Percentiles rank a stretch among this genome's conserved stretches.
Evolutionary conservation across 2,113 vertebrate species (phyloP).

Genomic region (Phyllostomus hastatus): DNA sequence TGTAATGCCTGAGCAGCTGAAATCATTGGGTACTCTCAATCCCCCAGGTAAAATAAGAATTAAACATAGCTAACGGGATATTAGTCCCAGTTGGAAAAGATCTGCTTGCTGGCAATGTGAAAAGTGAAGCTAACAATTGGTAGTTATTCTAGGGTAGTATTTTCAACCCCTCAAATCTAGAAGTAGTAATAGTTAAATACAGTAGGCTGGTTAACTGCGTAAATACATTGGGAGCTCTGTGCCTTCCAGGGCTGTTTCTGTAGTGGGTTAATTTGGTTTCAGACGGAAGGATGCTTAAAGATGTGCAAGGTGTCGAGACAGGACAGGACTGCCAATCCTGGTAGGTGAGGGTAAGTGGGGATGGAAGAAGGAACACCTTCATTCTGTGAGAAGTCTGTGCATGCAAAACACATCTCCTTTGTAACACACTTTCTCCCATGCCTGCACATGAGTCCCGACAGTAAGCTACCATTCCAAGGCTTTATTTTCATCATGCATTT

Average conservation of each 20-base stretch:
- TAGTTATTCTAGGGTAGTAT: conserved; percentile 63
- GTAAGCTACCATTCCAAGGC: conserved; percentile 70
- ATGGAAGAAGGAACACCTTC: conserved; percentile 41
- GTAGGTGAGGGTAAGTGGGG: conserved; percentile 62
- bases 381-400: conserved; percentile 59
- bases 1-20: conserved; percentile 67
- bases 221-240: conserved; percentile 73
- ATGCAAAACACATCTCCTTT: conserved; percentile 29
- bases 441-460: conserved; percentile 55
- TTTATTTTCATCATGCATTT: conserved; percentile 75
- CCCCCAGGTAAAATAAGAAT: conserved; percentile 69
- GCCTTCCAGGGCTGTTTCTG: conserved; percentile 61
- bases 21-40: conserved; percentile 58
- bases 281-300: conserved; percentile 66
- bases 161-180: conserved; percentile 13
- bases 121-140: conserved; percentile 66
- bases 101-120: conserved; percentile 66
- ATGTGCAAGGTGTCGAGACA: neutral
- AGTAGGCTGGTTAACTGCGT: conserved; percentile 69
- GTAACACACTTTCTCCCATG: conserved; percentile 53
- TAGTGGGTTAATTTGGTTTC: conserved; percentile 75
- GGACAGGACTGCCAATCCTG: conserved; percentile 58
- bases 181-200: conserved; percentile 74
- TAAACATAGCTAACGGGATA: conserved; percentile 67
- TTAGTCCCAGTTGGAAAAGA: conserved; percentile 68